A percentile compares a stretch with the other conserved stretches of the same genome.
Evolutionary conservation across 2,888 invertebrate species (phyloP).

Genomic region (Cataglyphis albicans): DNA sequence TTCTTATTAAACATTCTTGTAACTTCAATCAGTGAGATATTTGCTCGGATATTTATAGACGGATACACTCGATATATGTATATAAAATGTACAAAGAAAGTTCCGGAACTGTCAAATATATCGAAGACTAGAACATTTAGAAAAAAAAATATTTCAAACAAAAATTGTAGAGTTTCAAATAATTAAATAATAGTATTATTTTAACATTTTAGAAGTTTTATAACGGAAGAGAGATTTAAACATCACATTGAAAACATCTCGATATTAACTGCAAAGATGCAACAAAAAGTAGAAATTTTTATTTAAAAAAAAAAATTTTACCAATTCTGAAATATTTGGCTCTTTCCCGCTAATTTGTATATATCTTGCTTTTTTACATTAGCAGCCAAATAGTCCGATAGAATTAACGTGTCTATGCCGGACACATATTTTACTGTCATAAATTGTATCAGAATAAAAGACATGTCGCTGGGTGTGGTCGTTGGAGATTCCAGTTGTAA

Average conservation of each 20-base stretch:
- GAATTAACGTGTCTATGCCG: neutral
- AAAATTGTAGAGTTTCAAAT: neutral
- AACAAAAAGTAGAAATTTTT: neutral
- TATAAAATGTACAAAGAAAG: too few species aligned
- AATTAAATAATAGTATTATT: neutral
- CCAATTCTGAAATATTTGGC: neutral
- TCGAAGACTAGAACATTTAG: too few species aligned
- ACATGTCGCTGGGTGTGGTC: slow-evolving; percentile 52
- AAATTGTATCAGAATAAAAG: slow-evolving; percentile 44
- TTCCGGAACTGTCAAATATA: too few species aligned
- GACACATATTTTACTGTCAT: slow-evolving; percentile 1
- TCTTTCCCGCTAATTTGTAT: neutral
- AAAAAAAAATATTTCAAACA: too few species aligned
- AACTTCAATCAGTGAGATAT: too few species aligned
- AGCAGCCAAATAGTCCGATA: neutral
- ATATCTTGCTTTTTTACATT: neutral
- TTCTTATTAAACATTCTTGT: too few species aligned
- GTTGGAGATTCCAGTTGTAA: slow-evolving; percentile 10
- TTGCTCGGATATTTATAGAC: too few species aligned
- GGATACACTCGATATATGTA: too few species aligned
- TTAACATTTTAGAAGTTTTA: neutral
- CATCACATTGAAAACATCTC: neutral
- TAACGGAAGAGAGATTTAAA: neutral
- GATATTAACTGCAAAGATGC: neutral
- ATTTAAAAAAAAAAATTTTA: neutral